Evolutionary conservation across 2,797 vertebrate genomes (phyloP).

Genomic region (Peromyscus eremicus): DNA sequence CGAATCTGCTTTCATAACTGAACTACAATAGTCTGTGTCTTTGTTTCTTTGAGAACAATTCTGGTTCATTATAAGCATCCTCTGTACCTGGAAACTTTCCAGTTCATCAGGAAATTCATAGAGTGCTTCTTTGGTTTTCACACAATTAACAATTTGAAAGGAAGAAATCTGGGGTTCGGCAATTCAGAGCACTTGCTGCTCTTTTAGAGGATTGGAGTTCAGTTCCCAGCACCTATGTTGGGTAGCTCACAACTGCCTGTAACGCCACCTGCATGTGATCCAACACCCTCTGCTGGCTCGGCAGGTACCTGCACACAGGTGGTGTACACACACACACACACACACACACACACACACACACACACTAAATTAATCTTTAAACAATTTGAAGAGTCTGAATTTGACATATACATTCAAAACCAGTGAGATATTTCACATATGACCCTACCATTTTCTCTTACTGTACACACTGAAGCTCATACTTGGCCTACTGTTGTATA

Average conservation of each 20-base stretch:
- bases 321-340: neutral
- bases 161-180: neutral
- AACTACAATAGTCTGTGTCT: neutral
- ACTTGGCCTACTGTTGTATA: neutral
- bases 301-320: neutral
- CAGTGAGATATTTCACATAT: neutral
- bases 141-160: neutral
- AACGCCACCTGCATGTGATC: neutral
- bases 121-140: constrained; percentile 3
- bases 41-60: constrained; percentile 21
- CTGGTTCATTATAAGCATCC: constrained; percentile 18
- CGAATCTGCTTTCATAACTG: constrained; percentile 3
- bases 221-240: neutral
- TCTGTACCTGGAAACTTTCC: constrained; percentile 26
- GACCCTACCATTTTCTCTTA: neutral
- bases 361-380: neutral
- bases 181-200: neutral
- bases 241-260: neutral
- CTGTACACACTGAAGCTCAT: neutral
- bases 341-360: neutral
- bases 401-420: constrained; percentile 39
- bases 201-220: neutral
- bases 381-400: neutral
- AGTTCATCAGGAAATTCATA: constrained; percentile 28
- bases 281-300: neutral